A percentile compares a stretch with the other conserved stretches of the same genome.
Conservation (phyloP, 2,113 vertebrate species). For the Dicrurus megarhynchus region DNA sequence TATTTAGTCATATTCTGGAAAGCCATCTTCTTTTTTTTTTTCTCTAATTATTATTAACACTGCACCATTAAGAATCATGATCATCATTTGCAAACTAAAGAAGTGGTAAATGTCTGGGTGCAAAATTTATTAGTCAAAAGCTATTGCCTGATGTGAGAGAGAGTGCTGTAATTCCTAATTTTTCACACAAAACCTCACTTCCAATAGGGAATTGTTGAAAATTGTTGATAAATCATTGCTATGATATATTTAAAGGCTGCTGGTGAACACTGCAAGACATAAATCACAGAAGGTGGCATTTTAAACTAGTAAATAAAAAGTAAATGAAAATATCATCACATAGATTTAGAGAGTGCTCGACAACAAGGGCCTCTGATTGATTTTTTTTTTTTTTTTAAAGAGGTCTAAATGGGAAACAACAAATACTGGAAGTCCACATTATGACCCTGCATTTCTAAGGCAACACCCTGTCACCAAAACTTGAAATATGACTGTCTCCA, state of each 20-base stretch:
- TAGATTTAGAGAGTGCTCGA: slow-evolving; percentile 14
- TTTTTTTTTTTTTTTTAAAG: background rate
- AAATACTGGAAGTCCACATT: background rate
- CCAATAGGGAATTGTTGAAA: background rate
- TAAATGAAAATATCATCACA: slow-evolving; percentile 34
- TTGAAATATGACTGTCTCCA: background rate
- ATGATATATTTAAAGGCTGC: slow-evolving; percentile 43
- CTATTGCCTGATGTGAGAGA: background rate
- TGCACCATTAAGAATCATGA: background rate
- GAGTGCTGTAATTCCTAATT: background rate
- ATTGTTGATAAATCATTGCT: slow-evolving; percentile 5
- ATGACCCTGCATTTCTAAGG: background rate
- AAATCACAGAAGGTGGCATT: slow-evolving; percentile 13
- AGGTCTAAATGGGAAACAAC: background rate
- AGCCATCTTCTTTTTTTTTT: background rate
- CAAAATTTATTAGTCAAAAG: slow-evolving; percentile 4
- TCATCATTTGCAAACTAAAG: slow-evolving; percentile 6
- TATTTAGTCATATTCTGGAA: background rate
- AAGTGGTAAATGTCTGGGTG: background rate
- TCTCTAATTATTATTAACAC: background rate
- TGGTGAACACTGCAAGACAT: slow-evolving; percentile 6
- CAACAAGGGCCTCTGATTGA: background rate
- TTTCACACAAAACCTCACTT: slow-evolving; percentile 8
- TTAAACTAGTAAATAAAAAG: slow-evolving; percentile 49
- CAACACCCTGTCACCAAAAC: background rate